A percentile compares a stretch with the other conserved stretches of the same genome.
phyloP scores from a whole-genome alignment of 2,888 invertebrate species.

The Troilus luridus region DNA sequence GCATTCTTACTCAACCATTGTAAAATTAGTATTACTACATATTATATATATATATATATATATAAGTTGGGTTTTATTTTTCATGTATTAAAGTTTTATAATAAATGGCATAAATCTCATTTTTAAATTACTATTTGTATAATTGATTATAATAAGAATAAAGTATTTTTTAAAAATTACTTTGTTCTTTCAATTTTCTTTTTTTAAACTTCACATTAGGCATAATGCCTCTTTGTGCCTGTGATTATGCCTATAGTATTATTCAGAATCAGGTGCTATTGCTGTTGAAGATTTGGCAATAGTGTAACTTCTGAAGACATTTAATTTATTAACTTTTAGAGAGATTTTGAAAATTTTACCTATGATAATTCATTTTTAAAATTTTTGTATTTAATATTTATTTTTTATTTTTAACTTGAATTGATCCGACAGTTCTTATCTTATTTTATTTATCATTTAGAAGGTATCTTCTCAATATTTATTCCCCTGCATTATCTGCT shows the following conservation, averaged over 20 bases:
- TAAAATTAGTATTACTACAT: no score
- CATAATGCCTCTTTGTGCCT: background rate
- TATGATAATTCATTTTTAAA: background rate
- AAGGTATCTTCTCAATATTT: background rate
- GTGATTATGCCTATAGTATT: slow-evolving; percentile 44
- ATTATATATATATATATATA: no score
- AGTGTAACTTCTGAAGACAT: slow-evolving; percentile 56
- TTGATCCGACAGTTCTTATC: background rate
- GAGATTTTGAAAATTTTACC: background rate
- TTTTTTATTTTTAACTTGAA: background rate
- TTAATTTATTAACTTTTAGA: background rate
- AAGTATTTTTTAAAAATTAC: background rate
- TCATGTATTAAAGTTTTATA: background rate
- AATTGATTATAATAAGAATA: background rate
- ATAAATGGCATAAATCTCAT: background rate
- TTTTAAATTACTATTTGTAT: background rate
- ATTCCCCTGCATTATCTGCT: background rate
- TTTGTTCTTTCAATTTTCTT: slow-evolving; percentile 8
- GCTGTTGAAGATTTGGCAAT: slow-evolving; percentile 52
- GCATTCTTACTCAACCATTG: no score
- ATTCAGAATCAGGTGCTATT: slow-evolving; percentile 56
- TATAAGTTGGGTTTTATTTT: background rate
- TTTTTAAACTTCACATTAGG: slow-evolving; percentile 46
- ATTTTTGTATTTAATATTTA: background rate
- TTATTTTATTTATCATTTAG: background rate